Evolutionary conservation across 2,888 invertebrate species (phyloP).

Genomic region (Zaprionus lineosus): DNA sequence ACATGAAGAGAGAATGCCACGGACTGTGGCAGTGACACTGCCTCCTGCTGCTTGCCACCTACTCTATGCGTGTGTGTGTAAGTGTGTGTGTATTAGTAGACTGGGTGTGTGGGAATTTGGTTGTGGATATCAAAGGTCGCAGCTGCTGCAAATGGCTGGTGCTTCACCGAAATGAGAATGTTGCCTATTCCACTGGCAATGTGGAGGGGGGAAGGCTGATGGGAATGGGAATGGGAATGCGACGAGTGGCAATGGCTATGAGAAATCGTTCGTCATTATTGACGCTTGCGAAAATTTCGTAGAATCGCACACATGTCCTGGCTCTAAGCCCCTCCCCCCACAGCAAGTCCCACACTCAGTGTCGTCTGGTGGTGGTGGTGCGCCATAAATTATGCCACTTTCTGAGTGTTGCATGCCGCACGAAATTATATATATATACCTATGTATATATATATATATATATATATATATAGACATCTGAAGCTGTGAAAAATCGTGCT

Average conservation of each 20-base stretch:
- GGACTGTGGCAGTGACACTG: not conserved
- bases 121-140: conserved; percentile 74
- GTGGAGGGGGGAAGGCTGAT: too few relatives aligned
- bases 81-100: too few relatives aligned
- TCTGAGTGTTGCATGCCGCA: conserved; percentile 44
- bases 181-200: conserved; percentile 7
- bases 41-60: too few relatives aligned
- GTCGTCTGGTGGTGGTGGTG: conserved; percentile 1
- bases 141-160: conserved; percentile 79
- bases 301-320: conserved; percentile 57
- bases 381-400: conserved; percentile 73
- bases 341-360: not conserved
- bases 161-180: conserved; percentile 68
- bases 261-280: conserved; percentile 79
- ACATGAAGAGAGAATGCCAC: conserved; percentile 1
- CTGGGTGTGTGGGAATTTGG: conserved; percentile 41
- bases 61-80: too few relatives aligned
- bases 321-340: not conserved
- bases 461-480: conserved; percentile 77
- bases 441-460: too few relatives aligned
- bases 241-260: conserved; percentile 48
- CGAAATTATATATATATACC: too few relatives aligned
- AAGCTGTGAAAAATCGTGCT: conserved; percentile 76
- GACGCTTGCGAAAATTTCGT: conserved; percentile 72
- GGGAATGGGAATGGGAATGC: conserved; percentile 11